Evolutionary conservation across 2,113 vertebrate genomes (phyloP).

Genomic region (Gymnobelideus leadbeateri): DNA sequence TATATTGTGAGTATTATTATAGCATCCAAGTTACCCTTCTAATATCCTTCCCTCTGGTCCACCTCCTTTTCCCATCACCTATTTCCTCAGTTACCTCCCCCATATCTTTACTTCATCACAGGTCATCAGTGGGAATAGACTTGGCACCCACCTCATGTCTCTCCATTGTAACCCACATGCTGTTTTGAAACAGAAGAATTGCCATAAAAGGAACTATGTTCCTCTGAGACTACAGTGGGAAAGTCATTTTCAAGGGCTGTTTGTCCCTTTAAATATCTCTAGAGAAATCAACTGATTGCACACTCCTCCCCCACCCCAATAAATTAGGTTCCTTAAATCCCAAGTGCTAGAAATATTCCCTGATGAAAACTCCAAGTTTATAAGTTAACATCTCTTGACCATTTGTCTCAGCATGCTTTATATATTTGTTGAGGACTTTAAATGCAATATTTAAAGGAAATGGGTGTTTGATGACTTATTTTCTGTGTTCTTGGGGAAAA

Average conservation of each 20-base stretch:
- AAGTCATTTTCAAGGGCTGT: not conserved
- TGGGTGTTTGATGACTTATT: not conserved
- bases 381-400: not conserved
- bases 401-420: not conserved
- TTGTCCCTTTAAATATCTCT: not conserved
- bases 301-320: not conserved
- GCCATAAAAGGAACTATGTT: not conserved
- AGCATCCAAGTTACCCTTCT: not conserved
- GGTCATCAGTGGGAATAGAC: not conserved
- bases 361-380: not conserved
- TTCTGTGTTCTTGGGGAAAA: not conserved
- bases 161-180: not conserved
- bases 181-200: not conserved
- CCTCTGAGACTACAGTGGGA: not conserved
- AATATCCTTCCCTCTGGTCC: not conserved
- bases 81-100: not conserved
- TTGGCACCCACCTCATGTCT: not conserved
- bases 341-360: not conserved
- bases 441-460: not conserved
- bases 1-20: not conserved
- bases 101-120: not conserved
- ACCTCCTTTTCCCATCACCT: not conserved
- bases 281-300: conserved; percentile 5
- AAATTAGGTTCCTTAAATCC: not conserved
- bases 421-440: not conserved